Base-by-base conservation (phyloP, 2,888 invertebrate genomes). In the Trissolcus brochymenae region DNA sequence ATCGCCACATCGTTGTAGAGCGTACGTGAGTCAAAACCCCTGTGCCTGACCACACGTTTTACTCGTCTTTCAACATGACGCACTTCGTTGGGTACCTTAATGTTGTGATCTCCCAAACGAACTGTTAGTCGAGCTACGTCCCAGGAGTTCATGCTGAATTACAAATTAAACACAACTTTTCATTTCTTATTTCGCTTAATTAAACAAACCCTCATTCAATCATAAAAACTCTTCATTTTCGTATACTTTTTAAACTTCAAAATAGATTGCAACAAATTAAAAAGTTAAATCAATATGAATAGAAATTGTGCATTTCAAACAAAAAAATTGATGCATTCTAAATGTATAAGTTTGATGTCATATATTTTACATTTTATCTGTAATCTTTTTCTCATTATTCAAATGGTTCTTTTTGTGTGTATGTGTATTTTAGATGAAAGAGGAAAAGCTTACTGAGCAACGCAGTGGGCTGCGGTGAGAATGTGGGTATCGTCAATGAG, bases 1-100 rank as follows among this genome's bases (percentile, higher is more conserved):
- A 97, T 91, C 0, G 96, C 94, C 25, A 96, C 93, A 84, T 97
- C 96, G 84, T 96, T 95, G 89, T 95, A 95, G 93, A 96, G 90
- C 50, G 95, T 96, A 79, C 94, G 92, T 83, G 95, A 93, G 85
- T 95, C 95, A 84, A 96, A 96, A 35, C 94, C 95, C 83, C 94
- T 92, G 86, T 96, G 96, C 61, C 96, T 91, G n/a, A 96, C 95
- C 1, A 96, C 94, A 76, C 95, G 91, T 84, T 94, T 95, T 61
- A 96, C 94, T 85, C 93, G 93, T 82, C 95, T 92, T 81, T 95
- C 94, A 25, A 95, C 88, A 86, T 96, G 96, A 72, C 92, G 91
- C 1, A 94, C 93, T 88, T 96, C 96, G 1, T 91, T 90, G 84
- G 92, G 93, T 0, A 93, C 93, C 83, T 93, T 93, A 65, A 96